Conservation (phyloP, 2,888 invertebrate genomes). For the Cephus nigrinus region DNA sequence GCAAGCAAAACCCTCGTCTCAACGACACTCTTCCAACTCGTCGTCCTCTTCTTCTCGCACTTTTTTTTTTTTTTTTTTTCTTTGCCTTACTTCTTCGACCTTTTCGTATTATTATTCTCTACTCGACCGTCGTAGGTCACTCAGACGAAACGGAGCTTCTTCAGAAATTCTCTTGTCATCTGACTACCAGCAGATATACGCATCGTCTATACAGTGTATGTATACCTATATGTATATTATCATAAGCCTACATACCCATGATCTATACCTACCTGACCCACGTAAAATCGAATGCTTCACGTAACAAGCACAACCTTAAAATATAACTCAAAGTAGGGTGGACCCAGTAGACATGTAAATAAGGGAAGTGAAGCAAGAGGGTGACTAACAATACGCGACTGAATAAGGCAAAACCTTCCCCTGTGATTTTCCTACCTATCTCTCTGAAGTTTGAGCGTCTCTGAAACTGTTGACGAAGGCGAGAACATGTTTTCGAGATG, state of each 20-base stretch:
- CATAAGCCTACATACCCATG: not conserved
- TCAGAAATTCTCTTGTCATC: not conserved
- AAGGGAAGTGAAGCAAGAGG: not conserved
- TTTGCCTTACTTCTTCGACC: not conserved
- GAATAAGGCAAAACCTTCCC: not conserved
- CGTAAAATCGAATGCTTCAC: not conserved
- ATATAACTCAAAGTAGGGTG: not conserved
- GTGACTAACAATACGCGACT: not conserved
- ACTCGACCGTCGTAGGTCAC: not conserved
- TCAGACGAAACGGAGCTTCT: not conserved
- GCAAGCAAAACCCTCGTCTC: not conserved
- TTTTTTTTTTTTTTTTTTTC: not conserved
- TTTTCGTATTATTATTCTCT: not conserved
- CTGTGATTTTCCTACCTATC: not conserved
- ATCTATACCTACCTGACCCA: not conserved
- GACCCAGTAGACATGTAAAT: not conserved
- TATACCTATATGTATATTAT: too few relatives aligned
- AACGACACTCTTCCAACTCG: not conserved
- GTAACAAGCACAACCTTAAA: not conserved
- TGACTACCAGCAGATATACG: not conserved
- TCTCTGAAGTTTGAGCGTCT: not conserved
- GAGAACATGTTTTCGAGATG: constrained; percentile 33
- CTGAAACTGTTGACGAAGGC: constrained; percentile 28
- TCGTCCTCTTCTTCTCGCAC: not conserved
- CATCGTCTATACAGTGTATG: not conserved